A percentile compares a stretch with the other conserved stretches of the same genome.
Evolutionary conservation across 2,113 vertebrate species (phyloP).

Genomic region (Monarcha castaneiventris): DNA sequence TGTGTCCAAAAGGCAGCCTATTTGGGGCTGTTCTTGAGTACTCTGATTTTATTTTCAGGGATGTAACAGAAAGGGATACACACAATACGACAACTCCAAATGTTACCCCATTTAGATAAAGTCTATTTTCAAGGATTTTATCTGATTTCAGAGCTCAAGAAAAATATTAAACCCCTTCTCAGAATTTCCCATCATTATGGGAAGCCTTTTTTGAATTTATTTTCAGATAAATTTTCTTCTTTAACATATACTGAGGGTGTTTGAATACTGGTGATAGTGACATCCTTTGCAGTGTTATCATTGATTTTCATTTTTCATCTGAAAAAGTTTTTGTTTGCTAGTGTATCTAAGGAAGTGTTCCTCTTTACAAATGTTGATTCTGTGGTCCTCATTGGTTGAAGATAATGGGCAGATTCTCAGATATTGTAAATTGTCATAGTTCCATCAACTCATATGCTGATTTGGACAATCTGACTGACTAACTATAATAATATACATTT

Average conservation of each 20-base stretch:
- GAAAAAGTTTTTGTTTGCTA: not conserved
- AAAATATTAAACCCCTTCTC: not conserved
- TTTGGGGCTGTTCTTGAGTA: not conserved
- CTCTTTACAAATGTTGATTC: not conserved
- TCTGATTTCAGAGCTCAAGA: not conserved
- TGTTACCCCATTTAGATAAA: not conserved
- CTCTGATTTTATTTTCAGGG: constrained; percentile 12
- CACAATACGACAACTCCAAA: not conserved
- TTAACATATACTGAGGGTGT: not conserved
- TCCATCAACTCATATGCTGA: not conserved
- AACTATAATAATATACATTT: not conserved
- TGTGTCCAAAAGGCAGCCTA: not conserved
- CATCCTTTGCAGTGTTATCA: not conserved
- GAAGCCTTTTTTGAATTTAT: not conserved
- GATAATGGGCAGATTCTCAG: not conserved
- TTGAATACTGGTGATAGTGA: not conserved
- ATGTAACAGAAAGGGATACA: not conserved
- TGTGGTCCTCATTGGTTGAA: not conserved
- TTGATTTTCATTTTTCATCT: not conserved
- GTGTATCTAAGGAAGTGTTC: not conserved
- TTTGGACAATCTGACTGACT: constrained; percentile 6
- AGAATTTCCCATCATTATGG: not conserved
- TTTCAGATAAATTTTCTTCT: not conserved
- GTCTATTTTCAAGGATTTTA: not conserved
- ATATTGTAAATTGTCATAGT: not conserved